phyloP scores from a whole-genome alignment of 2,113 vertebrate species.

The Hippoglossus stenolepis region DNA sequence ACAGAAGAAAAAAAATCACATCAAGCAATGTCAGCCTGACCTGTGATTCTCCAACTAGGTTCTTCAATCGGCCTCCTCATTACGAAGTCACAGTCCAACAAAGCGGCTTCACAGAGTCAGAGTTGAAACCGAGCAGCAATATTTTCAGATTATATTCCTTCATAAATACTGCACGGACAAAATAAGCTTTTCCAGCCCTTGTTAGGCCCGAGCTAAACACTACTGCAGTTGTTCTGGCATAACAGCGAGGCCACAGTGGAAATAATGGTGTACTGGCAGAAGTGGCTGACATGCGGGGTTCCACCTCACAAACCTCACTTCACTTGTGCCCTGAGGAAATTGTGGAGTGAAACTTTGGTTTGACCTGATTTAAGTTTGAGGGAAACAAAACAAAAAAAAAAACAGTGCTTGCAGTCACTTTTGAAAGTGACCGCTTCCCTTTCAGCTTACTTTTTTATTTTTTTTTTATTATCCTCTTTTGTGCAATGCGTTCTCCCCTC shows the following conservation, averaged over 20 bases:
- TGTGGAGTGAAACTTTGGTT: constrained; percentile 60
- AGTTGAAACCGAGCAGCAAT: background rate
- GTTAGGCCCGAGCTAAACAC: constrained; percentile 10
- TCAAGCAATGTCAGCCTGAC: constrained; percentile 28
- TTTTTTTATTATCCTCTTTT: background rate
- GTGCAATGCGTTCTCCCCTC: constrained; percentile 38
- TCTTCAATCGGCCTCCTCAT: constrained; percentile 26
- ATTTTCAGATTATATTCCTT: background rate
- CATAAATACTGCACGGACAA: background rate
- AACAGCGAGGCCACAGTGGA: constrained; percentile 43
- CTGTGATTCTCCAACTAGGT: constrained; percentile 18
- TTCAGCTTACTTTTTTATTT: background rate
- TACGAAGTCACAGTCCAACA: constrained; percentile 16
- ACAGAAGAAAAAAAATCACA: background rate
- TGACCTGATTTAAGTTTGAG: constrained; percentile 59
- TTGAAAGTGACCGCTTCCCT: constrained; percentile 62
- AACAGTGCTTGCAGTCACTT: constrained; percentile 16
- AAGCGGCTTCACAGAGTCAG: constrained; percentile 15
- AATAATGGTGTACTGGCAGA: constrained; percentile 43
- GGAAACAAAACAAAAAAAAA: constrained; percentile 31
- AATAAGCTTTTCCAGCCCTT: constrained; percentile 7
- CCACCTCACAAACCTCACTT: constrained; percentile 54
- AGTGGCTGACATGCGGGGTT: constrained; percentile 58
- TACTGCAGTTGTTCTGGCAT: constrained; percentile 6
- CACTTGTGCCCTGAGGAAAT: constrained; percentile 51